Evolutionary conservation across 2,888 invertebrate genomes (phyloP).

Genomic region (Drosophila seclusa): DNA sequence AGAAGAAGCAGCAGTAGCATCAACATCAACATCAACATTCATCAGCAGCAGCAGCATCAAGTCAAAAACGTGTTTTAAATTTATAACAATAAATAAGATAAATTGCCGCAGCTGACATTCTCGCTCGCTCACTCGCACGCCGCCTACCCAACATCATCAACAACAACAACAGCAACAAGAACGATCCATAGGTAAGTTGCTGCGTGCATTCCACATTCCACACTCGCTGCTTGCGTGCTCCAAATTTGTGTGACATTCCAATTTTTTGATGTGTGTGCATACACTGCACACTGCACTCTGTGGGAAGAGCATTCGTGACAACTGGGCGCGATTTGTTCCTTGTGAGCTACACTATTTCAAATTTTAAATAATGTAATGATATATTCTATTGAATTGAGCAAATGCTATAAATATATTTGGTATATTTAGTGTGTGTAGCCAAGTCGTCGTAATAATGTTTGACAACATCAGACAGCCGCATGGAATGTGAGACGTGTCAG

Average conservation of each 20-base stretch:
- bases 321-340: not conserved
- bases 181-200: slow-evolving; percentile 45
- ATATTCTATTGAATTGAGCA: not conserved
- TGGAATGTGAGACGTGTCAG: slow-evolving; percentile 46
- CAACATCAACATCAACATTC: not conserved
- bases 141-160: slow-evolving; percentile 19
- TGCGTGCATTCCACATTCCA: slow-evolving; percentile 48
- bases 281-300: slow-evolving; percentile 4
- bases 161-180: slow-evolving; percentile 27
- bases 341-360: not conserved
- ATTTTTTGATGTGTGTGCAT: slow-evolving; percentile 21
- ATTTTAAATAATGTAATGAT: not conserved
- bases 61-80: slow-evolving; percentile 57
- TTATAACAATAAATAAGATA: slow-evolving; percentile 49
- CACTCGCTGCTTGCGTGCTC: slow-evolving; percentile 40
- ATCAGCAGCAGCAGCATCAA: slow-evolving; percentile 13
- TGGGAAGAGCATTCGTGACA: not conserved
- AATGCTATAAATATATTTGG: not conserved
- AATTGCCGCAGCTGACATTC: slow-evolving; percentile 33
- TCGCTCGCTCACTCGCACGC: slow-evolving; percentile 16
- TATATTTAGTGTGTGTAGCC: not conserved
- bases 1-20: slow-evolving; percentile 7
- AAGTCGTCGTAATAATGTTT: not conserved
- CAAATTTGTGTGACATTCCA: slow-evolving; percentile 66
- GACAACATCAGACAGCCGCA: not conserved